These are phyloP conservation scores for Sebastes flavidus DNA, from an alignment of 2,797 vertebrate species.

Conservation along the genomic window DNA sequence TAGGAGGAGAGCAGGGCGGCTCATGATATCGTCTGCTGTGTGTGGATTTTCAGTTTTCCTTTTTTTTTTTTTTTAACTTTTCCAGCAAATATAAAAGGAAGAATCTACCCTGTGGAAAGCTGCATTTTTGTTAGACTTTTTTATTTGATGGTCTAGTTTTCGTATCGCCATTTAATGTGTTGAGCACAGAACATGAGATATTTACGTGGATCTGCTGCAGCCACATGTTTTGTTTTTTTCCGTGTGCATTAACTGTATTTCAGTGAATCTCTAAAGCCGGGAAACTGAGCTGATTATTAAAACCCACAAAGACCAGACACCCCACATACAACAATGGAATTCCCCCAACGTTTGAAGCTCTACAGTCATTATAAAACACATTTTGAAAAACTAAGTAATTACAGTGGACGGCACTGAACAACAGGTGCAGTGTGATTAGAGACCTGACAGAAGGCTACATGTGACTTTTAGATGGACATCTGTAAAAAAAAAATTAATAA, in stretches of 20 bases:
- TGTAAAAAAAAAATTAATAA: neutral
- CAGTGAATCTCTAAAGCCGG: neutral
- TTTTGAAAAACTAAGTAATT: neutral
- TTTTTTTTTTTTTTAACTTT: neutral
- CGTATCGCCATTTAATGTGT: neutral
- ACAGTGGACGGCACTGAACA: neutral
- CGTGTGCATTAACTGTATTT: neutral
- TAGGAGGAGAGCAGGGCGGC: conserved; percentile 11
- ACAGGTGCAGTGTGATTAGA: neutral
- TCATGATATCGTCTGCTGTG: conserved; percentile 6
- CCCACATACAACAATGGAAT: neutral
- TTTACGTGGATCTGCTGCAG: neutral
- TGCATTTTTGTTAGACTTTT: neutral
- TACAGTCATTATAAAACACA: neutral
- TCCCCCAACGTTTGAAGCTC: neutral
- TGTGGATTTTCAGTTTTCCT: neutral
- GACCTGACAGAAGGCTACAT: neutral
- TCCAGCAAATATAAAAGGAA: neutral
- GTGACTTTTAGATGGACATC: neutral
- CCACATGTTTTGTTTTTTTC: neutral
- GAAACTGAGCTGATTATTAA: neutral
- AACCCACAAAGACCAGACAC: neutral
- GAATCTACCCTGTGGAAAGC: neutral
- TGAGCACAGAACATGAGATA: neutral
- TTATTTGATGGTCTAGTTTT: neutral